These are phyloP conservation scores for Linnaemya tessellans DNA, from an alignment of 2,888 invertebrate species.

Conservation along the genomic window DNA sequence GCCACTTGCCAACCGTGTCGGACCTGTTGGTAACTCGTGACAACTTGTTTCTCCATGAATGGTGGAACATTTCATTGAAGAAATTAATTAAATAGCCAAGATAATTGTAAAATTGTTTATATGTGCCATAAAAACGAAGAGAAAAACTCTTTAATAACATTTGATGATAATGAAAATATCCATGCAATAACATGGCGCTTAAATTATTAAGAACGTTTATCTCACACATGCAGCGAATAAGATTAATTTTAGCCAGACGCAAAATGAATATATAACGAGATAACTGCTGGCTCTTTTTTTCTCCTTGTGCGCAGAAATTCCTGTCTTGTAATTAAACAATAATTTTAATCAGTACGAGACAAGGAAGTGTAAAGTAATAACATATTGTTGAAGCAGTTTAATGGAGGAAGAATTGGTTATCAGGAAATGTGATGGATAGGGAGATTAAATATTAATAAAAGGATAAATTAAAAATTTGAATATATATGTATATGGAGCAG, in stretches of 20 bases:
- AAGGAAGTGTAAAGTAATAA: slow-evolving; percentile 19
- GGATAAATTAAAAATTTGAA: not conserved
- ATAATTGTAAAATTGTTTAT: slow-evolving; percentile 47
- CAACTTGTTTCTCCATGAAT: slow-evolving; percentile 32
- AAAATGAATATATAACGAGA: slow-evolving; percentile 59
- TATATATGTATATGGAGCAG: too few species aligned
- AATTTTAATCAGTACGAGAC: slow-evolving; percentile 38
- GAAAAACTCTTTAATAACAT: slow-evolving; percentile 40
- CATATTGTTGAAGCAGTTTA: not conserved
- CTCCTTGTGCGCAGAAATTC: not conserved
- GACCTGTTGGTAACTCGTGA: not conserved
- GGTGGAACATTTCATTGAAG: slow-evolving; percentile 50
- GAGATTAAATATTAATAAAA: not conserved
- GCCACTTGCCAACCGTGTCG: slow-evolving; percentile 8
- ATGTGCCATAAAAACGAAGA: slow-evolving; percentile 10
- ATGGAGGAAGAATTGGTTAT: slow-evolving; percentile 24
- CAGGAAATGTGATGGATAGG: slow-evolving; percentile 29
- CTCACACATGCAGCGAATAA: slow-evolving; percentile 58
- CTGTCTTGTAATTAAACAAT: slow-evolving; percentile 41
- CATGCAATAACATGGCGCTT: slow-evolving; percentile 68
- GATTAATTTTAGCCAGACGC: slow-evolving; percentile 66
- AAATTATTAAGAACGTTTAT: slow-evolving; percentile 66
- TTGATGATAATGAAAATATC: slow-evolving; percentile 66
- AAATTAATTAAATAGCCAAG: slow-evolving; percentile 50
- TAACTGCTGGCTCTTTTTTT: not conserved